Evolutionary conservation across 2,113 vertebrate genomes (phyloP), one percentile per base, ranked within the genome.

Genomic region (Gambusia affinis): DNA sequence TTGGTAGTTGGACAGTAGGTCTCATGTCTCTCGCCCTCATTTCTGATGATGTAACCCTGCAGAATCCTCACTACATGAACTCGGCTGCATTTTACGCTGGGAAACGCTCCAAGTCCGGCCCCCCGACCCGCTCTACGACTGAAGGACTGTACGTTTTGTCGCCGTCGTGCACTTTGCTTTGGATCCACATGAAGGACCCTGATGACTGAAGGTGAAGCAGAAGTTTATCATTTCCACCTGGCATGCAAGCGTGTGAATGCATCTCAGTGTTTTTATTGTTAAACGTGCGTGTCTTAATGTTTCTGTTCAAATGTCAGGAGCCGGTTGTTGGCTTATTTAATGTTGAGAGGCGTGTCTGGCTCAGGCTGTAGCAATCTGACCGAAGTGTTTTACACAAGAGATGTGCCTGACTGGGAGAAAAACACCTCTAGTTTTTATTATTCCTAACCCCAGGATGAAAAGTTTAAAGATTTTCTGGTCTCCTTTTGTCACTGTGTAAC

Each of bases 131-230:
- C 3, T 66, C 8, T 60, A 69, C 24, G 69, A 83, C 75, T 70
- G 79, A 90, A 84, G 75, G 76, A 85, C 81, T 28, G 12, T 70
- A 65, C 44, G 15, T 77, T 80, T 73, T n/a, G 70, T 81, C 78
- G 77, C 85, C 78, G 12, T 75, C 4, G 63, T 87, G 83, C 85
- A 88, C 78, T 83, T 81, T 84, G 83, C 63, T 84, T 87, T 72
- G 64, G 54, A 30, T 78, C 42, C 1, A 64, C 12, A 30, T 47
- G 80, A 90, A 74, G 82, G 78, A 88, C 68, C 1, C 57, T 33
- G 61, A 76, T 27, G 8, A 54, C 64, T 61, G 35, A 61, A 64
- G 84, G 79, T 70, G 66, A 70, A 70, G 27, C 27, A 70, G 61
- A 72, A 47, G 61, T 66, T 37, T 24, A 3, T 24, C 11, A 67